A percentile compares a stretch with the other conserved stretches of the same genome.
These are phyloP conservation scores for Myotis pilosus DNA, from an alignment of 2,797 vertebrate genomes.

Conservation along the genomic window DNA sequence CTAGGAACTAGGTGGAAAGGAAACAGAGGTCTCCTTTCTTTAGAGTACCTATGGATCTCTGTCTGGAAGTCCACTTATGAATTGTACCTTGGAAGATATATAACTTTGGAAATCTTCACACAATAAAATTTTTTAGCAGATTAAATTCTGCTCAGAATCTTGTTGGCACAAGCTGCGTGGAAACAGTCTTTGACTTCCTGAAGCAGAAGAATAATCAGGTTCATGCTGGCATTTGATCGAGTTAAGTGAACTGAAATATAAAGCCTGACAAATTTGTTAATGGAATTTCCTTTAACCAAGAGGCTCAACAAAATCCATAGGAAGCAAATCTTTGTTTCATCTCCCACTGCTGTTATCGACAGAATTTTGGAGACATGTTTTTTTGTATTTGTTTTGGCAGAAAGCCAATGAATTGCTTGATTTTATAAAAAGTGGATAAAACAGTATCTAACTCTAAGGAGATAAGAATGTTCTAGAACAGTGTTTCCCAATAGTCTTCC, in stretches of 20 bases:
- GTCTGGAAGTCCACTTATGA: not conserved
- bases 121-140: constrained; percentile 16
- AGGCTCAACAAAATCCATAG: constrained; percentile 77
- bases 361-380: constrained; percentile 54
- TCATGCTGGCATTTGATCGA: constrained; percentile 60
- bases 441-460: not conserved
- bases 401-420: constrained; percentile 21
- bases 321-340: constrained; percentile 77
- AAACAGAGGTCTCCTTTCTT: not conserved
- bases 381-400: not conserved
- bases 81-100: not conserved
- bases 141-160: constrained; percentile 21
- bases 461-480: constrained; percentile 30
- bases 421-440: constrained; percentile 58
- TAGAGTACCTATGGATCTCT: not conserved
- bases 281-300: constrained; percentile 76
- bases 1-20: not conserved
- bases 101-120: constrained; percentile 21
- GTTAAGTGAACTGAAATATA: constrained; percentile 66
- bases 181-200: constrained; percentile 42
- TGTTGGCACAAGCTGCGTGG: constrained; percentile 21
- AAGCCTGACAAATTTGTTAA: constrained; percentile 71
- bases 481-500: not conserved
- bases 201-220: constrained; percentile 51
- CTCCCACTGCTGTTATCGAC: constrained; percentile 76